These are phyloP conservation scores for Calyptomena viridis DNA, from an alignment of 2,113 vertebrate genomes.

Conservation along the genomic window DNA sequence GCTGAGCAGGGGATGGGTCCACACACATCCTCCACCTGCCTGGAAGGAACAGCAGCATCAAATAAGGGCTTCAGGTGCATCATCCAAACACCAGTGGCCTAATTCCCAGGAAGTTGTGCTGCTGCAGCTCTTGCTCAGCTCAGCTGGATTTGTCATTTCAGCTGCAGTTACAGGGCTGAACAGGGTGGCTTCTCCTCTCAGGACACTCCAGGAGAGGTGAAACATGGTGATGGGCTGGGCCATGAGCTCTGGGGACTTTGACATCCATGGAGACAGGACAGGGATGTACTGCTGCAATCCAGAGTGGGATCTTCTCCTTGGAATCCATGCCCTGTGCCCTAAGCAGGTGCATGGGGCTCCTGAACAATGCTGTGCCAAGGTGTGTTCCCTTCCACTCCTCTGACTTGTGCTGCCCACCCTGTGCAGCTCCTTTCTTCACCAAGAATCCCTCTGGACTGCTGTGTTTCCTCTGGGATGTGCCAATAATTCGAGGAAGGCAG, in stretches of 20 bases:
- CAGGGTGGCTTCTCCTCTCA: not conserved
- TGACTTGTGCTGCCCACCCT: rapidly evolving
- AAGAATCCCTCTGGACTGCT: not conserved
- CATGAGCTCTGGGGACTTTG: rapidly evolving
- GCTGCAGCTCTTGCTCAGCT: not conserved
- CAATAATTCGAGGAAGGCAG: not conserved
- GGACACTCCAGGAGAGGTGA: not conserved
- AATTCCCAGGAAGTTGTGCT: rapidly evolving
- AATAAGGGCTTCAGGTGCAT: rapidly evolving
- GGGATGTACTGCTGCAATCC: not conserved
- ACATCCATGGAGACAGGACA: not conserved
- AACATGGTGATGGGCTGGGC: rapidly evolving
- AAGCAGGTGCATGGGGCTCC: not conserved
- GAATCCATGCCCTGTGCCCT: not conserved
- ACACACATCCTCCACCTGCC: rapidly evolving
- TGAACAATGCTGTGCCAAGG: not conserved
- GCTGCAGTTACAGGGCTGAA: not conserved
- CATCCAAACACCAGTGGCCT: rapidly evolving
- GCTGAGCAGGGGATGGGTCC: not conserved
- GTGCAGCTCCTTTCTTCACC: not conserved
- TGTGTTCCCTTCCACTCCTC: not conserved
- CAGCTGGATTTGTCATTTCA: rapidly evolving
- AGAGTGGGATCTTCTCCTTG: not conserved
- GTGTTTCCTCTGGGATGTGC: not conserved
- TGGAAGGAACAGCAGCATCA: rapidly evolving